phyloP scores from a whole-genome alignment of 2,113 vertebrate species.

The Petrocephalus zakoni region DNA sequence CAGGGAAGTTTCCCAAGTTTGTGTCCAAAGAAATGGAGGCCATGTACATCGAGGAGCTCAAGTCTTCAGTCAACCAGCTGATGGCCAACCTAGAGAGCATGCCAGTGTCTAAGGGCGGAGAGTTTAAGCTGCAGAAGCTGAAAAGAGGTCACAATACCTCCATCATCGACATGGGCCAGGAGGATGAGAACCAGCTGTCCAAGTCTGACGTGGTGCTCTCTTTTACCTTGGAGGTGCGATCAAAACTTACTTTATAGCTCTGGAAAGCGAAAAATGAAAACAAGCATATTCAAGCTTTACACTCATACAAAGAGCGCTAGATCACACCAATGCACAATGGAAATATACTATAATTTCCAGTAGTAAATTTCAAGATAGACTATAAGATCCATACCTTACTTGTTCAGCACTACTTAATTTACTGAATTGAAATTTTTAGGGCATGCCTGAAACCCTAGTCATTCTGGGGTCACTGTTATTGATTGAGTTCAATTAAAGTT shows the following conservation, averaged over 20 bases:
- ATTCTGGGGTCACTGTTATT: not conserved
- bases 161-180: conserved; percentile 98
- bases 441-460: not conserved
- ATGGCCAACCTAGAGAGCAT: conserved; percentile 99
- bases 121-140: conserved; percentile 97
- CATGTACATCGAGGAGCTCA: conserved; percentile 97
- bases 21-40: conserved; percentile 99
- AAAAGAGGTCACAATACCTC: conserved; percentile 97
- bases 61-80: conserved; percentile 92
- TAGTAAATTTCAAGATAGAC: not conserved
- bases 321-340: not conserved
- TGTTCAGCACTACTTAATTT: not conserved
- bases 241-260: not conserved
- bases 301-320: not conserved
- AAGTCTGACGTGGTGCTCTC: conserved; percentile 96
- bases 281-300: not conserved
- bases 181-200: conserved; percentile 97
- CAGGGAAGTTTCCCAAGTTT: conserved; percentile 95
- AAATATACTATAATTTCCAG: not conserved
- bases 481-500: not conserved
- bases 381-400: not conserved
- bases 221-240: conserved; percentile 86
- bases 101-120: conserved; percentile 96
- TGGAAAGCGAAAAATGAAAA: not conserved
- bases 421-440: not conserved